Evolutionary conservation across 2,113 vertebrate species (phyloP), one percentile per base, ranked within the genome.

Genomic region (Forbesichthys papilliferus): DNA sequence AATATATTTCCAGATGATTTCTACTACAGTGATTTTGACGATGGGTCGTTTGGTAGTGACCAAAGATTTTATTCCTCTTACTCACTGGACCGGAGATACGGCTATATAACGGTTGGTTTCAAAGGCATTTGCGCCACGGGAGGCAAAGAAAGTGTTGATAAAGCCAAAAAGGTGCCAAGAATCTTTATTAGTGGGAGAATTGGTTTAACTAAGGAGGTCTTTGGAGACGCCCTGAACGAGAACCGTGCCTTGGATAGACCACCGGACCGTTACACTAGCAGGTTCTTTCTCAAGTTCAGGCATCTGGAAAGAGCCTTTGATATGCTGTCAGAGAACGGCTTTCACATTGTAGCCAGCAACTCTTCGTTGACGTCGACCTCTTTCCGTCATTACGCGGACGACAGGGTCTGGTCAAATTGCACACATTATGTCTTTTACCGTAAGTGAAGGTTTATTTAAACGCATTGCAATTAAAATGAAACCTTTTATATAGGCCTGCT

Each of bases 351-450:
- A 73, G 97, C 97, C 91, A 98, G 96, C 86, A 98, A 97, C 79
- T 96, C 97, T 62, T 96, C 96, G 0, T 94, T 98, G 88, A 96
- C 95, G 1, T 94, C 96, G 59, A 94, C 96, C 71, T 92, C 96
- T 47, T 66, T 94, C 86, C 95, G 91, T 82, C 94, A 95, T 69
- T 96, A 97, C 68, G 93, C 93, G 16, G 96, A 98, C 4, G 96
- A 98, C 92, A 96, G 93, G 90, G 90, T 96, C 88, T 99, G 97
- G 97, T 97, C 95, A 90, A 99, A 95, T 91, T 96, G 95, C 89
- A 96, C 97, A 1, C 97, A 99, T 91, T 99, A 99, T 5, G 95
- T 99, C 94, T 99, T 99, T 91, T 99, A 98, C 93, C 96, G 98
- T 99, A 95, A 99, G 98, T 99, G 90, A 54, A 81, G 59, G 48